Percentiles rank a stretch among this genome's conserved stretches.
These are phyloP conservation scores for Channa maculata DNA, from an alignment of 2,113 vertebrate genomes.

Conservation along the genomic window DNA sequence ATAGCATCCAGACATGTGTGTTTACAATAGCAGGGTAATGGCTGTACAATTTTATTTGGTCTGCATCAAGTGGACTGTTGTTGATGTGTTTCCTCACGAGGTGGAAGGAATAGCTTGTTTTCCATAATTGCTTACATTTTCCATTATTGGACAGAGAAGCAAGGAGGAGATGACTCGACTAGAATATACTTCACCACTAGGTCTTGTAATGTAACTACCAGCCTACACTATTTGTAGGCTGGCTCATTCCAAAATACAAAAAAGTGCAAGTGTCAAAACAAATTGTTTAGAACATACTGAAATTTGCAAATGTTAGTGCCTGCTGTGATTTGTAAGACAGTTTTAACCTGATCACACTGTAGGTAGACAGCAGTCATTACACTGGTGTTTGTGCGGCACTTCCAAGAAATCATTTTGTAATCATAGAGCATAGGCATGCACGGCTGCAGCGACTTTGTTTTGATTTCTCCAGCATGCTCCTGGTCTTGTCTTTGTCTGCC, in stretches of 20 bases:
- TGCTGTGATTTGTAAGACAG: not conserved
- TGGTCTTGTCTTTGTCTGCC: slow-evolving; percentile 6
- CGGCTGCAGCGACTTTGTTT: not conserved
- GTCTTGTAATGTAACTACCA: not conserved
- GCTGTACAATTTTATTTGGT: slow-evolving; percentile 54
- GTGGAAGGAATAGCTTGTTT: not conserved
- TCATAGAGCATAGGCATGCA: slow-evolving; percentile 8
- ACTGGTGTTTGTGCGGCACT: slow-evolving; percentile 10
- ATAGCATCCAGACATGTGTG: slow-evolving; percentile 68
- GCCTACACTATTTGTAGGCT: too few species aligned
- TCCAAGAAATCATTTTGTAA: slow-evolving; percentile 12
- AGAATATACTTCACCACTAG: slow-evolving; percentile 22
- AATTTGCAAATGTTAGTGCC: not conserved
- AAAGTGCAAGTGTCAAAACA: not conserved
- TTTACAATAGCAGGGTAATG: slow-evolving; percentile 71
- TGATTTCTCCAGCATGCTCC: not conserved
- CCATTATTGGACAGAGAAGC: slow-evolving; percentile 54
- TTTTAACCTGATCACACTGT: not conserved
- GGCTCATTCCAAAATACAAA: too few species aligned
- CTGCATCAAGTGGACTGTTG: slow-evolving; percentile 52
- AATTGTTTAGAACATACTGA: not conserved
- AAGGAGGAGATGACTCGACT: slow-evolving; percentile 22
- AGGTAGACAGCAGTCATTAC: not conserved
- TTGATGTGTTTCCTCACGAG: slow-evolving; percentile 59
- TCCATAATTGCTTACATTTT: slow-evolving; percentile 44